Percentiles rank a stretch among this genome's conserved stretches.
These are phyloP conservation scores for Leptoteleia sp. DNA, from an alignment of 1,140 invertebrate genomes.

Conservation along the genomic window DNA sequence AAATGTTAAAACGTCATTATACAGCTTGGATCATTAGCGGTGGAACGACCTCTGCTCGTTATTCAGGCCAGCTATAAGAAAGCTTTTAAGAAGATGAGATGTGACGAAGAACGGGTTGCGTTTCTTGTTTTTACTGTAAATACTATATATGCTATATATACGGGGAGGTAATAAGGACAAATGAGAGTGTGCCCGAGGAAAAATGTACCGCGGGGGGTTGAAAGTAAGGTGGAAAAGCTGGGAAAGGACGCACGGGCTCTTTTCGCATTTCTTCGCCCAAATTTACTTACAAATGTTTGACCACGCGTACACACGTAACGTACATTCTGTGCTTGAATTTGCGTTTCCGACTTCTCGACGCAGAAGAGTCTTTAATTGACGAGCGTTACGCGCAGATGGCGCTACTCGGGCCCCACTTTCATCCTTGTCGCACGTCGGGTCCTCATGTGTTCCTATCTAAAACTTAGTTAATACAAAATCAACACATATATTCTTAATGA, in stretches of 20 bases:
- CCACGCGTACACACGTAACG: slow-evolving; percentile 24
- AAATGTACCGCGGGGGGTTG: slow-evolving; percentile 9
- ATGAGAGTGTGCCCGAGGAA: slow-evolving; percentile 42
- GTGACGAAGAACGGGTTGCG: slow-evolving; percentile 16
- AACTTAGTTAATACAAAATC: slow-evolving; percentile 67
- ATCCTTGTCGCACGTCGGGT: slow-evolving; percentile 41
- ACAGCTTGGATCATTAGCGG: slow-evolving; percentile 2
- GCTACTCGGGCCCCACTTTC: not conserved
- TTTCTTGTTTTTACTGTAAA: slow-evolving; percentile 73
- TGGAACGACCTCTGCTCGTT: not conserved
- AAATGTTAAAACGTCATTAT: not conserved
- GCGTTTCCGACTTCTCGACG: slow-evolving; percentile 13
- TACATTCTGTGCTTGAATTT: slow-evolving; percentile 42
- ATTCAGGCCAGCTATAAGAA: not conserved
- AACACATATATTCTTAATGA: slow-evolving; percentile 70
- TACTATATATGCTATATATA: no score
- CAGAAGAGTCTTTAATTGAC: slow-evolving; percentile 9
- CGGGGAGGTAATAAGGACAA: slow-evolving; percentile 31
- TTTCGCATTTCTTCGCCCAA: slow-evolving; percentile 42
- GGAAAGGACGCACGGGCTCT: slow-evolving; percentile 25
- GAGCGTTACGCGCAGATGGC: not conserved
- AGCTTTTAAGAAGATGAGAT: slow-evolving; percentile 44
- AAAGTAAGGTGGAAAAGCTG: slow-evolving; percentile 17
- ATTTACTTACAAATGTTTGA: slow-evolving; percentile 33
- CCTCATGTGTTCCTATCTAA: slow-evolving; percentile 65